Conservation (phyloP, 1,140 invertebrate genomes). For the Chelonus insularis region DNA sequence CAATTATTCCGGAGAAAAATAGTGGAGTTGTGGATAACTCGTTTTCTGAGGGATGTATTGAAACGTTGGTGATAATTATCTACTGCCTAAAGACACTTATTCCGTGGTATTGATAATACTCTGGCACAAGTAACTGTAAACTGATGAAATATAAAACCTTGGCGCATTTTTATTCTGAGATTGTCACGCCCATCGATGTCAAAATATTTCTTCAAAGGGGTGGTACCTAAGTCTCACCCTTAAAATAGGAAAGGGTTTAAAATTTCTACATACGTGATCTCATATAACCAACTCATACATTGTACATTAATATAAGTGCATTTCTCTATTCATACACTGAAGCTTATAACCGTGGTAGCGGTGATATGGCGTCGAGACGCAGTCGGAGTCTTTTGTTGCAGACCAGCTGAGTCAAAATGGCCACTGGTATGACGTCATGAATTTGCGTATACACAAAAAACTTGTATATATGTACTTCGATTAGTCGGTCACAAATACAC, state of each 20-base stretch:
- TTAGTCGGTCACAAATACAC: too few relatives aligned
- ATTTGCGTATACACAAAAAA: constrained; percentile 32
- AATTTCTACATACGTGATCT: constrained; percentile 1
- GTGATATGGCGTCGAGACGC: constrained; percentile 52
- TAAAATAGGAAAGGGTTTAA: constrained; percentile 1
- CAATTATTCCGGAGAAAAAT: too few relatives aligned
- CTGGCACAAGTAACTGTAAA: constrained; percentile 22
- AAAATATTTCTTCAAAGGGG: constrained; percentile 52
- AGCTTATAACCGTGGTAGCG: background rate
- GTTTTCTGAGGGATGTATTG: too few relatives aligned
- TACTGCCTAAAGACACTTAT: too few relatives aligned
- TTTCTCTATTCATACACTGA: constrained; percentile 6
- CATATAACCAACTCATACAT: constrained; percentile 16
- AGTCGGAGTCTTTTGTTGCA: constrained; percentile 50
- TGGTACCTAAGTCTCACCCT: constrained; percentile 11
- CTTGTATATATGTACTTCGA: too few relatives aligned
- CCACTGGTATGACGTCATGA: constrained; percentile 51
- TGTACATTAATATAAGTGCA: constrained; percentile 15
- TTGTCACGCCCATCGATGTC: constrained; percentile 49
- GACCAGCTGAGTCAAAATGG: constrained; percentile 59
- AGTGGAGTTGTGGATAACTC: too few relatives aligned
- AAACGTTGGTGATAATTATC: too few relatives aligned
- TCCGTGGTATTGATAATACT: too few relatives aligned
- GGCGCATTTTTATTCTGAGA: constrained; percentile 6
- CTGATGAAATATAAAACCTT: constrained; percentile 33